phyloP scores from a whole-genome alignment of 2,888 invertebrate species.

The Clistopyga incitator region DNA sequence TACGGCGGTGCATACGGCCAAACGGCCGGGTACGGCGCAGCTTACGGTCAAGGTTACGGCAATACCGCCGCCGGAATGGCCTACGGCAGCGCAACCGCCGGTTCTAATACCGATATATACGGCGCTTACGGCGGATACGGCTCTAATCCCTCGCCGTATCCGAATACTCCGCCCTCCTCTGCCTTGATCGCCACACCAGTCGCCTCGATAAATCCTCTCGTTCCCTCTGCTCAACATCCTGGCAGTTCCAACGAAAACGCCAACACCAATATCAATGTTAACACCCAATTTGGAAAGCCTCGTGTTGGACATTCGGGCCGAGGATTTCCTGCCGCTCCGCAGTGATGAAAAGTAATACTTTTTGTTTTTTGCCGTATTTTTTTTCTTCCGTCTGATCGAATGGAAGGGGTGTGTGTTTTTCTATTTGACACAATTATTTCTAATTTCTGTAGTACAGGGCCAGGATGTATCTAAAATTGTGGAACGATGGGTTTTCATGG shows the following conservation, averaged over 20 bases:
- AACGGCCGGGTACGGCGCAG: background rate
- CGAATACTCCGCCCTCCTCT: conserved; percentile 1
- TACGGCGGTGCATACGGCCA: background rate
- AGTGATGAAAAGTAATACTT: conserved; percentile 2
- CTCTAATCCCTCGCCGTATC: background rate
- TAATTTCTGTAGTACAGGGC: background rate
- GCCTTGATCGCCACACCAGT: conserved; percentile 13
- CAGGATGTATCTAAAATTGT: background rate
- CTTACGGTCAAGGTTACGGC: no score
- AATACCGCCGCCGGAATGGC: no score
- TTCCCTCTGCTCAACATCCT: conserved; percentile 18
- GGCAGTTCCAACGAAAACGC: conserved; percentile 60
- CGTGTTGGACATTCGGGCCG: conserved; percentile 13
- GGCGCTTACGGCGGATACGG: background rate
- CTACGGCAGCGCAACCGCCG: background rate
- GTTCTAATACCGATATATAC: background rate
- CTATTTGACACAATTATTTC: background rate
- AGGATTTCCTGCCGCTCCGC: conserved; percentile 27
- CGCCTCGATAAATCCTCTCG: background rate
- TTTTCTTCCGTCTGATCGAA: background rate
- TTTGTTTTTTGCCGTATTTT: background rate
- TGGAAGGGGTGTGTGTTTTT: background rate
- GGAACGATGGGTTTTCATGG: background rate
- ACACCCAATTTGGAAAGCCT: conserved; percentile 58
- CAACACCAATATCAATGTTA: conserved; percentile 66